Conservation (phyloP, 2,797 vertebrate genomes). For the Lepus townsendii region DNA sequence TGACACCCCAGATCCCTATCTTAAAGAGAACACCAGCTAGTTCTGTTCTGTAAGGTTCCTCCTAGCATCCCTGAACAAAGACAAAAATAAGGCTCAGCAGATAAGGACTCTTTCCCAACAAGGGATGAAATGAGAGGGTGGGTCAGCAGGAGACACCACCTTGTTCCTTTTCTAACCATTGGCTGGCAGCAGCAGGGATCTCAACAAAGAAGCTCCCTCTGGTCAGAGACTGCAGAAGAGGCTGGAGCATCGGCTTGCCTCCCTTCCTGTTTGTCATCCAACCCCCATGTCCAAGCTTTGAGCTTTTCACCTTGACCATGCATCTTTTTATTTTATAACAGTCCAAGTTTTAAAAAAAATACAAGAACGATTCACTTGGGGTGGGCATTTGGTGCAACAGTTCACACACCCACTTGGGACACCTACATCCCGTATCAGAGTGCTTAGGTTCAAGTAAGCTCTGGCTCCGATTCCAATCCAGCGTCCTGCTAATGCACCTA, state of each 20-base stretch:
- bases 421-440: no score
- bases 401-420: no score
- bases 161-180: not conserved
- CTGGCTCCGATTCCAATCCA: no score
- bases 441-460: no score
- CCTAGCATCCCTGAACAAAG: slow-evolving; percentile 22
- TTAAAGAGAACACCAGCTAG: not conserved
- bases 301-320: not conserved
- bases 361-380: not conserved
- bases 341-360: not conserved
- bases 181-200: not conserved
- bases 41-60: slow-evolving; percentile 6
- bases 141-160: not conserved
- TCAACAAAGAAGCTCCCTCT: not conserved
- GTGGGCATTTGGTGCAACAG: no score
- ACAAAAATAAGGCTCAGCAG: not conserved
- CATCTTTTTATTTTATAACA: slow-evolving; percentile 51
- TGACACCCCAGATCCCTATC: not conserved
- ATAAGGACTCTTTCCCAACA: not conserved
- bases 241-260: not conserved
- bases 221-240: not conserved
- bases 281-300: not conserved
- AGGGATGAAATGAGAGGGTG: not conserved
- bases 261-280: not conserved
- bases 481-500: no score